Evolutionary conservation across 2,888 invertebrate species (phyloP).

Genomic region (Lasioglossum calceatum): DNA sequence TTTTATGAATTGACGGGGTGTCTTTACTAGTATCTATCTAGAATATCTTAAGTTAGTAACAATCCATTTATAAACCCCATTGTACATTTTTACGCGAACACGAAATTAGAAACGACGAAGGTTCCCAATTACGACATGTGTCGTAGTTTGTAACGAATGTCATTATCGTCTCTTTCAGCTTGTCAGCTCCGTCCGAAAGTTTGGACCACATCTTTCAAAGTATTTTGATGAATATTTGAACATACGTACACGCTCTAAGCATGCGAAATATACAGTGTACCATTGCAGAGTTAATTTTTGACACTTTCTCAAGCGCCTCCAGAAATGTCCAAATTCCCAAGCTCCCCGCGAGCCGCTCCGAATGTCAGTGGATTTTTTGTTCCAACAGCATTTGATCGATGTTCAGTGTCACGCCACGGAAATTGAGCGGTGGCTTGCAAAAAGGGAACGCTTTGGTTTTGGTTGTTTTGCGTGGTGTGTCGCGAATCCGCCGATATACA

Average conservation of each 20-base stretch:
- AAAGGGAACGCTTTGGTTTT: constrained; percentile 20
- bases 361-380: constrained; percentile 23
- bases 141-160: background rate
- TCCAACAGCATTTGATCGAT: constrained; percentile 31
- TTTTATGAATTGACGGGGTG: background rate
- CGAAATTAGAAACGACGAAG: background rate
- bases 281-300: background rate
- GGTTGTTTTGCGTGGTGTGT: constrained; percentile 12
- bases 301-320: background rate
- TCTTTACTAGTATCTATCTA: background rate
- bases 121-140: background rate
- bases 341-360: background rate
- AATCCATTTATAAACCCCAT: background rate
- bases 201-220: too few relatives aligned
- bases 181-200: too few relatives aligned
- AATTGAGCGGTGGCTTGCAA: constrained; percentile 23
- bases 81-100: background rate
- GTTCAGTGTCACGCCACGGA: constrained; percentile 27
- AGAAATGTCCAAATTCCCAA: background rate
- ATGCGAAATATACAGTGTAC: too few relatives aligned
- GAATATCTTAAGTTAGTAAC: background rate
- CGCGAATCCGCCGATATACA: background rate
- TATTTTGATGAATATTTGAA: too few relatives aligned
- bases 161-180: background rate
- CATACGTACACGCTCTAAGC: too few relatives aligned